Percentiles rank a stretch among this genome's conserved stretches.
phyloP scores from a whole-genome alignment of 2,113 vertebrate species.

The Eubucco bourcierii region DNA sequence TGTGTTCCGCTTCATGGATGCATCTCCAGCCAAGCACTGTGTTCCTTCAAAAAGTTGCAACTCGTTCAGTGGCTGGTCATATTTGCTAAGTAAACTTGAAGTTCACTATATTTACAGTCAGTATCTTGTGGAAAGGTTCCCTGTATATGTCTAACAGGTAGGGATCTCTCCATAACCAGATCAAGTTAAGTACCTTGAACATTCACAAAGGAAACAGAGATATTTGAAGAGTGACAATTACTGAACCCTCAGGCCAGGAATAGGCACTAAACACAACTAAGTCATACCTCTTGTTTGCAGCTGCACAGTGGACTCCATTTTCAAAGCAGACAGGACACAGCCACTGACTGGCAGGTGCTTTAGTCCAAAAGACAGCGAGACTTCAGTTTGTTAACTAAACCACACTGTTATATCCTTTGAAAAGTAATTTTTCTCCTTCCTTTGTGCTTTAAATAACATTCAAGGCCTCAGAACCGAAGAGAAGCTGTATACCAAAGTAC shows the following conservation, averaged over 20 bases:
- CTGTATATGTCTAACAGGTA: background rate
- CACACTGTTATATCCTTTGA: background rate
- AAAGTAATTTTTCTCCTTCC: accelerated
- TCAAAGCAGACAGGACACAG: background rate
- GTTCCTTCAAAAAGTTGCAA: background rate
- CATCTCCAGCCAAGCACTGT: background rate
- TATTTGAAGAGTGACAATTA: background rate
- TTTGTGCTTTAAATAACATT: background rate
- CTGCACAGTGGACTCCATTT: background rate
- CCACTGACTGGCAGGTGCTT: background rate
- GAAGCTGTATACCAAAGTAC: background rate
- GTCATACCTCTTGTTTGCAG: background rate
- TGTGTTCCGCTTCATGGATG: background rate
- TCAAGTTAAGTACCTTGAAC: background rate
- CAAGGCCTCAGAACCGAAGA: background rate
- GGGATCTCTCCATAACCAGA: background rate
- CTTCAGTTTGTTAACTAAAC: background rate
- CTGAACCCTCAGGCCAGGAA: background rate
- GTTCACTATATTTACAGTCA: background rate
- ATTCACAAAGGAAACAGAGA: background rate
- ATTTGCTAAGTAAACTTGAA: background rate
- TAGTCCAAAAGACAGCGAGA: background rate
- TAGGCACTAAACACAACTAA: background rate
- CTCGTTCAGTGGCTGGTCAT: background rate
- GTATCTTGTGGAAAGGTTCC: background rate